Base-by-base conservation (phyloP, 1,140 invertebrate genomes). In the Ruditapes philippinarum region DNA sequence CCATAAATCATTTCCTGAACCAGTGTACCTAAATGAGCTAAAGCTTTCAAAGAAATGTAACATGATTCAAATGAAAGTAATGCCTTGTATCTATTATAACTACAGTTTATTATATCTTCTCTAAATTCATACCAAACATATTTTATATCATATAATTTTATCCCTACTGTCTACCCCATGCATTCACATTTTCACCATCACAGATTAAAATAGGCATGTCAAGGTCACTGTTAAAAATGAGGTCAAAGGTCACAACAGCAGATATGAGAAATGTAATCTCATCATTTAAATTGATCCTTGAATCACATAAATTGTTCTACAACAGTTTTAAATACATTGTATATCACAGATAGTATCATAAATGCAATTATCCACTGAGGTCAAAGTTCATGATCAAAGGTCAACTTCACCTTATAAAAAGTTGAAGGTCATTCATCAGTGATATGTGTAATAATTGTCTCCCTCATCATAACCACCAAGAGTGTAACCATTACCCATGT, bases 391-490 rank as follows among this genome's bases (percentile, higher is more conserved):
- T 86, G 78, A 38, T 78, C 74, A 78, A 78, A 76, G 45, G 14
- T 76, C 45, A 45, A 92, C 49, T 42, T 62, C 28, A 42, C n/a
- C 57, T n/a, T n/a, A n/a, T 31, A n/a, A 76, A 78, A 60, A 88
- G 62, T n/a, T 82, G 62, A 89, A 84, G 73, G 83, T 86, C 82
- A 90, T 57, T 49, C 57, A 57, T 93, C 91, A 93, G 81, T 93
- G 93, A 90, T 93, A 93, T 42, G 89, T 82, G 89, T 92, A 93
- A 89, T 93, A 93, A 86, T 93, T 92, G 62, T 90, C 90, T 49
- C 93, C 93, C 65, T 92, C 92, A 70, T 92, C 92, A 91, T 91
- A 92, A 70, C 49, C 70, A 78, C 57, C 86, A 82, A 62, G 89
- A 73, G 86, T 74, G 51, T 90, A 89, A 82, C 89, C 91, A 40